A percentile compares a stretch with the other conserved stretches of the same genome.
These are phyloP conservation scores for Drosophila anomelani DNA, from an alignment of 2,888 invertebrate genomes.

Conservation along the genomic window DNA sequence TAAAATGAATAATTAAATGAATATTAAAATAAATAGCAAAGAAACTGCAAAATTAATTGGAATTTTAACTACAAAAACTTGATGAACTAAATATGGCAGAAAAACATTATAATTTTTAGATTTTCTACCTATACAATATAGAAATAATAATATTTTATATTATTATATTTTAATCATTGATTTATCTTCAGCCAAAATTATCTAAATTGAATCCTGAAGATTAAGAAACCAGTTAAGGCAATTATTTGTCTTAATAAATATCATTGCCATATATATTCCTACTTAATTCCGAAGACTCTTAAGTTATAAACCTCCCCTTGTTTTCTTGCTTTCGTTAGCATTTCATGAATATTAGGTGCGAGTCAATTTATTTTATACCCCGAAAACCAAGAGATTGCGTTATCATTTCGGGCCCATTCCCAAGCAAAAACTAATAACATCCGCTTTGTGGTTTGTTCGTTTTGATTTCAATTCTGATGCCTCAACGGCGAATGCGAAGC, in stretches of 20 bases:
- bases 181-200: not conserved
- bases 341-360: constrained; percentile 2
- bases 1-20: constrained; percentile 10
- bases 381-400: not conserved
- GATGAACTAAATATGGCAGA: not conserved
- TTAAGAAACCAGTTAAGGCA: too few relatives aligned
- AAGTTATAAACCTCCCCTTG: not conserved
- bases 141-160: too few relatives aligned
- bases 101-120: not conserved
- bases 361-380: not conserved
- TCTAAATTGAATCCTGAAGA: not conserved
- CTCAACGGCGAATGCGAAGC: constrained; percentile 49
- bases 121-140: not conserved
- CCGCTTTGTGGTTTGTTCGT: constrained; percentile 59
- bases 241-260: too few relatives aligned
- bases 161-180: not conserved
- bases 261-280: not conserved
- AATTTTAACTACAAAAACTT: not conserved
- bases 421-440: constrained; percentile 56
- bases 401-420: constrained; percentile 12
- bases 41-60: constrained; percentile 5
- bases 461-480: constrained; percentile 39
- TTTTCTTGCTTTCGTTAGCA: not conserved
- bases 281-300: not conserved
- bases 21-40: not conserved